phyloP scores from a whole-genome alignment of 2,888 invertebrate genomes.

The Chrysolina americana region DNA sequence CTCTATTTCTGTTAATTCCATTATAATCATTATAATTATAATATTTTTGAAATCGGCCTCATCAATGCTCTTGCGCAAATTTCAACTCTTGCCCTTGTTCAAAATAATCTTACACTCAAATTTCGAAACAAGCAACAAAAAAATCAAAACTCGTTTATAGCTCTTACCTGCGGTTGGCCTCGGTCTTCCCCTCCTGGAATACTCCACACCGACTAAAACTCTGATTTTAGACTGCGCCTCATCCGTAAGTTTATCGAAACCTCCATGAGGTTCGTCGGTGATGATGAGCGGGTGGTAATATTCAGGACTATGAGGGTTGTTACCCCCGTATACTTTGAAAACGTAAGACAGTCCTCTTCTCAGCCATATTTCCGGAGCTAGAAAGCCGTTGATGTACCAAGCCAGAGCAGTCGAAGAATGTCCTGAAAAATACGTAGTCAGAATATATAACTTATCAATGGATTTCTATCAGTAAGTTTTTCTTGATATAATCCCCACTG shows the following conservation, averaged over 20 bases:
- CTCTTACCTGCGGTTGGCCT: slow-evolving; percentile 80
- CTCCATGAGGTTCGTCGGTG: slow-evolving; percentile 88
- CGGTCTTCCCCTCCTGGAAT: slow-evolving; percentile 86
- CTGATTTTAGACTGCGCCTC: slow-evolving; percentile 80
- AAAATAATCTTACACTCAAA: too few relatives aligned
- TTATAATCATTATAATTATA: too few relatives aligned
- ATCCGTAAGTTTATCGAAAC: slow-evolving; percentile 82
- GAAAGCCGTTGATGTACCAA: slow-evolving; percentile 94
- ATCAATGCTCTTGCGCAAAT: too few relatives aligned
- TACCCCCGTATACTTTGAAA: slow-evolving; percentile 87
- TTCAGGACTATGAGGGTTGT: slow-evolving; percentile 88
- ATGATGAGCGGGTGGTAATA: slow-evolving; percentile 93
- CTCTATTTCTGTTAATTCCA: too few relatives aligned
- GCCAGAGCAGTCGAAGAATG: slow-evolving; percentile 82
- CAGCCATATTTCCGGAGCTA: slow-evolving; percentile 90
- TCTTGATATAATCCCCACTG: too few relatives aligned
- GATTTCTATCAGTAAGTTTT: too few relatives aligned
- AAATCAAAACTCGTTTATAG: too few relatives aligned
- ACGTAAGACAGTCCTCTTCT: slow-evolving; percentile 88
- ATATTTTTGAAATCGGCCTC: too few relatives aligned
- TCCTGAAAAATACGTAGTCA: slow-evolving; percentile 67
- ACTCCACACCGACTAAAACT: slow-evolving; percentile 85
- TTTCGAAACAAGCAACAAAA: too few relatives aligned
- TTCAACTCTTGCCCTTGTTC: too few relatives aligned
- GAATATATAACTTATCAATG: too few relatives aligned